Conservation (phyloP, 2,113 vertebrate genomes). For the Talpa occidentalis region DNA sequence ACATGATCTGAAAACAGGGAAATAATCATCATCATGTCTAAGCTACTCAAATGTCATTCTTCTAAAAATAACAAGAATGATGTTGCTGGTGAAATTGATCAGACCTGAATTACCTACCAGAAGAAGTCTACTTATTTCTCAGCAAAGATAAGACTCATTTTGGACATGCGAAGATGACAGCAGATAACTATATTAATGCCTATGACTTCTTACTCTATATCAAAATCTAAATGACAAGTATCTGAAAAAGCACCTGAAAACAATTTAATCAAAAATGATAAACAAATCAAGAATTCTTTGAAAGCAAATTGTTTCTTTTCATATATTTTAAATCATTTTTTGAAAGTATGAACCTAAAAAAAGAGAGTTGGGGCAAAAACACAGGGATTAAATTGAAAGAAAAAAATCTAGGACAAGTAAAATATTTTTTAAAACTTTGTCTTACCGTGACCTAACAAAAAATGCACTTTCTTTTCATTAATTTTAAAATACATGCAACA, state of each 20-base stretch:
- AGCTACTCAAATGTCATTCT: slow-evolving; percentile 9
- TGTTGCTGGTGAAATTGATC: background rate
- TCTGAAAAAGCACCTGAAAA: background rate
- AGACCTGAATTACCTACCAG: background rate
- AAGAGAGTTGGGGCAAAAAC: background rate
- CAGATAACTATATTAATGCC: background rate
- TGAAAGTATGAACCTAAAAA: background rate
- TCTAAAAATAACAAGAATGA: slow-evolving; percentile 43
- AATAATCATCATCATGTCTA: slow-evolving; percentile 30
- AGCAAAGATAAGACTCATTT: background rate
- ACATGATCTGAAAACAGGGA: slow-evolving; percentile 23
- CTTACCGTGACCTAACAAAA: background rate
- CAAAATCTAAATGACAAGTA: background rate
- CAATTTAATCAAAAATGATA: background rate
- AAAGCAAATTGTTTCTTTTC: background rate
- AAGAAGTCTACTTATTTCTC: background rate
- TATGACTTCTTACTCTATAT: background rate
- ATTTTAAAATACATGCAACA: background rate
- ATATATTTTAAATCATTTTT: background rate
- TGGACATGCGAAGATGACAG: background rate
- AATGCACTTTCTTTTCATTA: background rate
- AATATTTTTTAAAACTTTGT: background rate
- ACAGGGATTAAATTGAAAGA: background rate
- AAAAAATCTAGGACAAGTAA: background rate
- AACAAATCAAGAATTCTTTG: background rate